Evolutionary conservation across 2,888 invertebrate genomes (phyloP), one percentile per base, ranked within the genome.

Genomic region (Hylaea fasciaria): DNA sequence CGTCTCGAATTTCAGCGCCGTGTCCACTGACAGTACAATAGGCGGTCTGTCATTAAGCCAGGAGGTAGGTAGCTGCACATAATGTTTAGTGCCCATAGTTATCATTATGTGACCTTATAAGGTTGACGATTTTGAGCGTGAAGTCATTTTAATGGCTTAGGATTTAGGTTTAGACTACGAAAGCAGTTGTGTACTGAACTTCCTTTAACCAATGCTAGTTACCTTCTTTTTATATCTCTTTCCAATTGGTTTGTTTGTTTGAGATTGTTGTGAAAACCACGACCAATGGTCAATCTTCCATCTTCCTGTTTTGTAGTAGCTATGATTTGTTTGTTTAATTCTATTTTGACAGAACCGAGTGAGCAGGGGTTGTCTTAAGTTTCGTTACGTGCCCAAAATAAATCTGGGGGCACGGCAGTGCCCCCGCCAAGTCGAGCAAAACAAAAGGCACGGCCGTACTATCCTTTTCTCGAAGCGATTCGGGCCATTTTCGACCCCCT

Each of bases 1-100:
- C 52, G 14, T 22, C 37, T 60, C 35, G 29, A 55, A 60, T 55
- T 60, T 50, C 50, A 39, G 60, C 46, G 28, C 50, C 60, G 35
- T 60, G 50, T 52, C 29, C 43, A 51, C 47, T 56, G 56, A 57
- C 56, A 47, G 39, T n/a, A 62, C 56, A 62, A 62, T 62, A 44
- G 61, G 16, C 44, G 13, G 47, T 52, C 51, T 56, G 47, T 61
- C 56, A 52, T 37, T 45, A 29, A 47, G 41, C 22, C 17, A 37
- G 22, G 32, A 28, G n/a, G n/a, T n/a, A n/a, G n/a, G 17, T 37
- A 35, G 16, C 48, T 39, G 52, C 8, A 14, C 32, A 4, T 59
- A 64, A 57, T 64, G 48, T 57, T 60, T 43, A 57, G 48, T 57
- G 37, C 11, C 29, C 49, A 57, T 32, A 32, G 32, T 55, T 13